phyloP scores from a whole-genome alignment of 2,888 invertebrate species.

The Plagiodera versicolora region DNA sequence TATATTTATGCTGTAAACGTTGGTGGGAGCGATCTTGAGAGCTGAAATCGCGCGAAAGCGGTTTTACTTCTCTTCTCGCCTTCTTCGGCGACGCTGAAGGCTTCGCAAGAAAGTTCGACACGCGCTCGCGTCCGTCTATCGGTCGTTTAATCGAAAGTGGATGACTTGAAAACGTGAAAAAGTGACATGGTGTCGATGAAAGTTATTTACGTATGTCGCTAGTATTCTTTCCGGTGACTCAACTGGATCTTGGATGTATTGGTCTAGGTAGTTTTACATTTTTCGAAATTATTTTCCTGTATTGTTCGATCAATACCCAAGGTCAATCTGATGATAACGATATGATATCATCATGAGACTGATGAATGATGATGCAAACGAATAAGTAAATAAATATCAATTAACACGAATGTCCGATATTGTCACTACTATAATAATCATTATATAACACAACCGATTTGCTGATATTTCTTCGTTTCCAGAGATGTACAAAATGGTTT shows the following conservation, averaged over 20 bases:
- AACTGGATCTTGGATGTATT: neutral
- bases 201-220: neutral
- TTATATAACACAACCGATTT: no score
- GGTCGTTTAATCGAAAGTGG: conserved; percentile 7
- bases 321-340: no score
- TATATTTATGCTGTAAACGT: no score
- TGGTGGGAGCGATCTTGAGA: conserved; percentile 30
- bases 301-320: no score
- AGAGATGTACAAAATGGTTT: no score
- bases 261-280: neutral
- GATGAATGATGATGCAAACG: no score
- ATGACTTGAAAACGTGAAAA: neutral
- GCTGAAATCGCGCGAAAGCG: conserved; percentile 31
- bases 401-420: no score
- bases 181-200: neutral
- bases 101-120: neutral
- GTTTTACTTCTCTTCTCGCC: conserved; percentile 26
- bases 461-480: no score
- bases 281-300: no score
- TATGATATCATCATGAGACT: no score
- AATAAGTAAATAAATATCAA: no score
- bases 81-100: conserved; percentile 13
- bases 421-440: no score
- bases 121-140: conserved; percentile 1
- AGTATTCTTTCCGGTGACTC: neutral